Evolutionary conservation across 2,888 invertebrate species (phyloP).

Genomic region (Keiferia lycopersicella): DNA sequence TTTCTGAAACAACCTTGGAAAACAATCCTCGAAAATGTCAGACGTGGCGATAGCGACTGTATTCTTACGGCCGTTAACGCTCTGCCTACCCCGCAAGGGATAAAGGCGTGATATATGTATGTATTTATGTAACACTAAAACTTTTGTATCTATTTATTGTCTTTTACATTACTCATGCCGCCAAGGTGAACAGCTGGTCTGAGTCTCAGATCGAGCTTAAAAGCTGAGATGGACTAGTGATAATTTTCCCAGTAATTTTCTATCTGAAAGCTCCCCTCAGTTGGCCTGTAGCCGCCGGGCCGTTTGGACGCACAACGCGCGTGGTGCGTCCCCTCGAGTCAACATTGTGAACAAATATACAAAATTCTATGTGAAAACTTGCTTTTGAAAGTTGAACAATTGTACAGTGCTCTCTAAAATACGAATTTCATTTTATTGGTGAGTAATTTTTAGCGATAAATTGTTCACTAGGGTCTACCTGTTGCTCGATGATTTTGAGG

Average conservation of each 20-base stretch:
- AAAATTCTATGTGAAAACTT: constrained; percentile 11
- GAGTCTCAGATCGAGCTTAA: no score
- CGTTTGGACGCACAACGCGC: background rate
- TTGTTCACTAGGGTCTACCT: constrained; percentile 3
- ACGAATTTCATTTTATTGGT: constrained; percentile 14
- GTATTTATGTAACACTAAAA: no score
- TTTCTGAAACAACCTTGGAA: no score
- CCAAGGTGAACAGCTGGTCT: no score
- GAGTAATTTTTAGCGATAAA: background rate
- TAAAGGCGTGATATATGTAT: no score
- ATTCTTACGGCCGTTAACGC: no score
- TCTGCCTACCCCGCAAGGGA: no score
- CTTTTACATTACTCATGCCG: no score
- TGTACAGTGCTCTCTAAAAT: background rate
- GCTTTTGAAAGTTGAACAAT: background rate
- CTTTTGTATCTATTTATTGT: no score
- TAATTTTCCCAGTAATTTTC: constrained; percentile 12
- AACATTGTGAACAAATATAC: background rate
- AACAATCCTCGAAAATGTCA: no score
- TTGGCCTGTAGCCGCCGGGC: background rate
- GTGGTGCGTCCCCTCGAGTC: no score
- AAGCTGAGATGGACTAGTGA: background rate
- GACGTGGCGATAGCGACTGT: no score
- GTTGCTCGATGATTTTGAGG: constrained; percentile 11
- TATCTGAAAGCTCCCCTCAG: constrained; percentile 12